These are phyloP conservation scores for Pelodiscus sinensis DNA, from an alignment of 2,113 vertebrate species.

Conservation along the genomic window DNA sequence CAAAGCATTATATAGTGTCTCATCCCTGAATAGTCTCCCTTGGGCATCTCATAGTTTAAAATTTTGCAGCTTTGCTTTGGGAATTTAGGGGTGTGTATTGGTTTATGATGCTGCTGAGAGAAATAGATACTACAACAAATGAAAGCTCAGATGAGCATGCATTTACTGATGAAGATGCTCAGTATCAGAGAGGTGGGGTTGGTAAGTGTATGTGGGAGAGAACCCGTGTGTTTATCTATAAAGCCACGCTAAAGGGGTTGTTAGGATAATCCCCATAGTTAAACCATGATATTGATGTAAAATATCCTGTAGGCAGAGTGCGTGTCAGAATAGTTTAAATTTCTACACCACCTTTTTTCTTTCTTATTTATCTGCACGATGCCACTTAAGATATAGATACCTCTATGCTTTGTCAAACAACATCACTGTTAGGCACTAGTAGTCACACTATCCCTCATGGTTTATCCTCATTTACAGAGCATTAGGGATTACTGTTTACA, in stretches of 20 bases:
- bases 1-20: not conserved
- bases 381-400: not conserved
- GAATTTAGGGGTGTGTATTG: accelerated
- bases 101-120: not conserved
- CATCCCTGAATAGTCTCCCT: not conserved
- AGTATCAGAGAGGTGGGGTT: not conserved
- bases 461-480: not conserved
- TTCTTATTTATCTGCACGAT: not conserved
- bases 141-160: not conserved
- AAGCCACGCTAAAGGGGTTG: not conserved
- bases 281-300: not conserved
- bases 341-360: not conserved
- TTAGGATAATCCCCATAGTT: not conserved
- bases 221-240: not conserved
- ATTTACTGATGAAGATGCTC: not conserved
- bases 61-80: not conserved
- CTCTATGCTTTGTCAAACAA: not conserved
- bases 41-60: not conserved
- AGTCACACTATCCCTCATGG: not conserved
- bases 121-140: not conserved
- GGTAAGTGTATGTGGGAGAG: not conserved
- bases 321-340: not conserved
- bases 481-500: not conserved
- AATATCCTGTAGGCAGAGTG: not conserved
- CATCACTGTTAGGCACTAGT: not conserved